phyloP scores from a whole-genome alignment of 1,140 invertebrate genomes.

The Batillaria attramentaria region DNA sequence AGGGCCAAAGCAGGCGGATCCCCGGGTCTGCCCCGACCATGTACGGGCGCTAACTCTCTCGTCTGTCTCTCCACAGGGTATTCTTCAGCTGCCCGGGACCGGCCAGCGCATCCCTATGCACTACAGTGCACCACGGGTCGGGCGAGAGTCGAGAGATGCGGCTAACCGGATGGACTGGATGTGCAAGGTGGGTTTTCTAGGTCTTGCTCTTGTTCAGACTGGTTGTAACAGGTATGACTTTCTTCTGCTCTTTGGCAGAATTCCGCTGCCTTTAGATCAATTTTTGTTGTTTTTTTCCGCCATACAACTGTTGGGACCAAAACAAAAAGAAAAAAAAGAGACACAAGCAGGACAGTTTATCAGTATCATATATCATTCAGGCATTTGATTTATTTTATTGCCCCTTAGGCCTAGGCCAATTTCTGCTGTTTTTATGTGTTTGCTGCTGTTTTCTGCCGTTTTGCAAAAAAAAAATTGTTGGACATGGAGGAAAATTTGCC shows the following conservation, averaged over 20 bases:
- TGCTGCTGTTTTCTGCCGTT: no score
- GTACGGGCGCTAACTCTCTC: neutral
- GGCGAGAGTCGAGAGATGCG: slow-evolving; percentile 51
- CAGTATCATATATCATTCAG: no score
- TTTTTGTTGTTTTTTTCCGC: neutral
- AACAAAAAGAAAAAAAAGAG: slow-evolving; percentile 17
- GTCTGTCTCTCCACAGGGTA: slow-evolving; percentile 69
- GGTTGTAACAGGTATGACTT: neutral
- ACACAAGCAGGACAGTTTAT: no score
- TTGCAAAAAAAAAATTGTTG: no score
- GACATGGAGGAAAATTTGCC: no score
- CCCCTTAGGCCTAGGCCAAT: no score
- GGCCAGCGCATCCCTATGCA: slow-evolving; percentile 67
- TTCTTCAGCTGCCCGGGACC: slow-evolving; percentile 64
- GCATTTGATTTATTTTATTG: no score
- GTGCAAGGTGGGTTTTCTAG: slow-evolving; percentile 53
- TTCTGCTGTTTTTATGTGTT: no score
- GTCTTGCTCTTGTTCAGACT: neutral
- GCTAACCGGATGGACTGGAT: slow-evolving; percentile 59
- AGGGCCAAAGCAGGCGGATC: slow-evolving; percentile 1
- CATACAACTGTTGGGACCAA: neutral
- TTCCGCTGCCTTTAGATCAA: no score
- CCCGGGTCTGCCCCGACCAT: neutral
- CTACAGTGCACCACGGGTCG: slow-evolving; percentile 65
- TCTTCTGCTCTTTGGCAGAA: no score